These are phyloP conservation scores for Phortica variegata DNA, from an alignment of 1,140 invertebrate genomes.

Conservation along the genomic window DNA sequence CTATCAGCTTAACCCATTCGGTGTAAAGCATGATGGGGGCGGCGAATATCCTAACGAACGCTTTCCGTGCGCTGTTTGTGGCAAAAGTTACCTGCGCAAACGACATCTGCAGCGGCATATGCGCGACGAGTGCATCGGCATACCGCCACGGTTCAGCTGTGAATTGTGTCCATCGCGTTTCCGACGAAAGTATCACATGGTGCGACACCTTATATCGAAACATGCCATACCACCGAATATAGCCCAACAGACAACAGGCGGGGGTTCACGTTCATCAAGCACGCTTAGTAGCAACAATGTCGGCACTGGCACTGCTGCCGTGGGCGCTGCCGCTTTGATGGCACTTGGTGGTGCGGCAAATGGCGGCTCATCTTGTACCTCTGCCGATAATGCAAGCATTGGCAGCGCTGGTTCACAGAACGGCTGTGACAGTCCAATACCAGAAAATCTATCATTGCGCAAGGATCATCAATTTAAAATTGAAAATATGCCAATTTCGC, in stretches of 20 bases:
- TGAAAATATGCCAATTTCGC: constrained; percentile 25
- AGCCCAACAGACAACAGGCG: constrained; percentile 48
- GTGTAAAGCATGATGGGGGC: constrained; percentile 18
- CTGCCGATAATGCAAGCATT: constrained; percentile 34
- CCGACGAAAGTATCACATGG: constrained; percentile 64
- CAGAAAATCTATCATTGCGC: constrained; percentile 48
- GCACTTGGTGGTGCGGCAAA: background rate
- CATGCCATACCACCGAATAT: constrained; percentile 53
- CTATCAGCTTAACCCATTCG: constrained; percentile 36
- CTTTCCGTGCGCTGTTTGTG: constrained; percentile 65
- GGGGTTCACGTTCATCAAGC: constrained; percentile 27
- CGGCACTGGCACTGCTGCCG: constrained; percentile 1
- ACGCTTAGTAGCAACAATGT: constrained; percentile 5
- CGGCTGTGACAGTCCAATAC: constrained; percentile 42
- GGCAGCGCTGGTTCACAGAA: constrained; percentile 43
- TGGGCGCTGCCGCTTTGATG: background rate
- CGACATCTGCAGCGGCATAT: constrained; percentile 67
- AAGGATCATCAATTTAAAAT: constrained; percentile 43
- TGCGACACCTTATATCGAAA: constrained; percentile 61
- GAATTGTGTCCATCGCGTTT: constrained; percentile 64
- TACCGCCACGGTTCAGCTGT: constrained; percentile 69
- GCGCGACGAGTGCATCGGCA: constrained; percentile 67
- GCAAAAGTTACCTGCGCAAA: constrained; percentile 67
- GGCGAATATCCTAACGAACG: constrained; percentile 35
- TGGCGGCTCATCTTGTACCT: background rate